These are phyloP conservation scores for Zeuzera pyrina DNA, from an alignment of 2,888 invertebrate species.

Conservation along the genomic window DNA sequence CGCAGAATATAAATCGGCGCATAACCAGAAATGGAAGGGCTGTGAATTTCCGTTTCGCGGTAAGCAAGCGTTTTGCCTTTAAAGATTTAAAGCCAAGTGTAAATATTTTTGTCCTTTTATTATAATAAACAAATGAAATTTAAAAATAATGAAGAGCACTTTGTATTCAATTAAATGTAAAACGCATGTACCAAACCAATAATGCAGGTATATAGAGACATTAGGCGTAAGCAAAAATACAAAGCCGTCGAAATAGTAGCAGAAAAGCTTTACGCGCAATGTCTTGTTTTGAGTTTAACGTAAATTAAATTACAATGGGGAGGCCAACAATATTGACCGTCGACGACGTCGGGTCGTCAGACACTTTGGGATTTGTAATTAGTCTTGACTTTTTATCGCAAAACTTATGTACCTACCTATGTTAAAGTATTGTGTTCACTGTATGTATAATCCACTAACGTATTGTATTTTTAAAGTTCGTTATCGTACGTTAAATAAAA, in stretches of 20 bases:
- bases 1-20: conserved; percentile 72
- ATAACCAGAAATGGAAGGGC: conserved; percentile 70
- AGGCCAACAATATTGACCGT: conserved; percentile 33
- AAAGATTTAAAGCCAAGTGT: neutral
- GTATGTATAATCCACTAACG: too few relatives aligned
- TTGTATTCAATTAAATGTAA: too few relatives aligned
- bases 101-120: too few relatives aligned
- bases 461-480: too few relatives aligned
- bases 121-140: too few relatives aligned
- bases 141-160: too few relatives aligned
- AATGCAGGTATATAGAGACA: too few relatives aligned
- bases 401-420: too few relatives aligned
- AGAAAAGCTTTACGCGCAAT: conserved; percentile 8
- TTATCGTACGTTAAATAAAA: conserved; percentile 20
- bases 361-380: conserved; percentile 26
- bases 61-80: conserved; percentile 36
- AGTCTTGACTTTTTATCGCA: conserved; percentile 21
- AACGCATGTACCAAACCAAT: too few relatives aligned
- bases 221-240: too few relatives aligned
- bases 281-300: conserved; percentile 33
- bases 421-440: too few relatives aligned
- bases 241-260: conserved; percentile 1
- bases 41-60: conserved; percentile 64
- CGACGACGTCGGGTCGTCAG: conserved; percentile 17
- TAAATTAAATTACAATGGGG: conserved; percentile 43